A percentile compares a stretch with the other conserved stretches of the same genome.
Evolutionary conservation across 2,113 vertebrate species (phyloP).

Genomic region (Ctenodactylus gundi): DNA sequence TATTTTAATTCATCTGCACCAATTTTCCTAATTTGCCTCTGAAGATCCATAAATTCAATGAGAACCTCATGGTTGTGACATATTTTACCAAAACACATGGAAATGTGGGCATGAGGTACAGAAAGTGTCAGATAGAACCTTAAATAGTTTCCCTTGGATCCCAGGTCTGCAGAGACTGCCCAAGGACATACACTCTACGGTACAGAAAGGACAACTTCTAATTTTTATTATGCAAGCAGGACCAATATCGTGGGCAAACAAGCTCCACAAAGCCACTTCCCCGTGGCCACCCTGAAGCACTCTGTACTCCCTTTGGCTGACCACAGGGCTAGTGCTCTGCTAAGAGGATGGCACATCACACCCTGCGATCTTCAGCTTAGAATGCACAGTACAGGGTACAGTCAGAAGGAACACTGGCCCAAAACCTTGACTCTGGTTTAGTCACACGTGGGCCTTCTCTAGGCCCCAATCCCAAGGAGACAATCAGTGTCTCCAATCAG

Average conservation of each 20-base stretch:
- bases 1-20: neutral
- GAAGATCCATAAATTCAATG: neutral
- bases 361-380: neutral
- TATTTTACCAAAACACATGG: neutral
- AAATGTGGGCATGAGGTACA: neutral
- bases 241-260: neutral
- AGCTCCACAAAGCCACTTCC: neutral
- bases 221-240: neutral
- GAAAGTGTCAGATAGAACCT: neutral
- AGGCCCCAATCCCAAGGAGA: neutral
- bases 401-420: too few species aligned
- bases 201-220: neutral
- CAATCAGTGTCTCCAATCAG: neutral
- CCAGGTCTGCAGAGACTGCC: neutral
- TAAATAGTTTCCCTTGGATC: neutral
- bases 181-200: neutral
- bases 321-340: neutral
- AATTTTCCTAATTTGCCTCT: constrained; percentile 33
- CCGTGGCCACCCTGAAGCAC: neutral
- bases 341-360: neutral
- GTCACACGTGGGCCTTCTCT: neutral
- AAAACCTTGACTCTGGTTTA: neutral
- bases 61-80: neutral
- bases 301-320: neutral
- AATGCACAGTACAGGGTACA: neutral